A percentile compares a stretch with the other conserved stretches of the same genome.
Evolutionary conservation across 2,888 invertebrate genomes (phyloP).

Genomic region (Rapana venosa): DNA sequence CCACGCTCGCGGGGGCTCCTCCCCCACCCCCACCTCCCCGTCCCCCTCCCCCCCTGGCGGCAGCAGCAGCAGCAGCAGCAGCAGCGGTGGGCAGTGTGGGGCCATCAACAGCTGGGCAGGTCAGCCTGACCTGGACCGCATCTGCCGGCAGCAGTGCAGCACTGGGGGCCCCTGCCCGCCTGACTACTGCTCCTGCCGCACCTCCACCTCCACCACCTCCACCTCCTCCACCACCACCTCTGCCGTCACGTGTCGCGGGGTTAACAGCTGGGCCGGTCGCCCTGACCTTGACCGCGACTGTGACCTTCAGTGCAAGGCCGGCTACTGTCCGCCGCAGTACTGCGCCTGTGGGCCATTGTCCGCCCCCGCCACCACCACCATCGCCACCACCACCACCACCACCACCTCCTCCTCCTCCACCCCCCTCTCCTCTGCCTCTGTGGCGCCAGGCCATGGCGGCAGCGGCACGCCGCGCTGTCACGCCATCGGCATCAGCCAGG

Average conservation of each 20-base stretch:
- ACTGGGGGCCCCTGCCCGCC: slow-evolving; percentile 20
- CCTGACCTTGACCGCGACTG: slow-evolving; percentile 25
- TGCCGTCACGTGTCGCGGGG: slow-evolving; percentile 17
- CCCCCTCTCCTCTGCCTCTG: background rate
- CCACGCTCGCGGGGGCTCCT: background rate
- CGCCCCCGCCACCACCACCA: background rate
- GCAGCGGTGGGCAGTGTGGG: background rate
- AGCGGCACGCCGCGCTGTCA: background rate
- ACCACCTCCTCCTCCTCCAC: background rate
- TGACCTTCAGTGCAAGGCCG: background rate
- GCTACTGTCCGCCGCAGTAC: slow-evolving; percentile 30
- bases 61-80: background rate
- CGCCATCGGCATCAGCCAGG: slow-evolving; percentile 20
- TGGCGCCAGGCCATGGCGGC: background rate
- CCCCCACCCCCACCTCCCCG: background rate
- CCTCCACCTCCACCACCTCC: background rate
- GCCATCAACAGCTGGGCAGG: slow-evolving; percentile 41
- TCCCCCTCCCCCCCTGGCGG: background rate
- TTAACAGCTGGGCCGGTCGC: slow-evolving; percentile 20
- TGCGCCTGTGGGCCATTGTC: slow-evolving; percentile 24
- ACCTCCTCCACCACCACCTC: background rate
- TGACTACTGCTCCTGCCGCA: slow-evolving; percentile 30
- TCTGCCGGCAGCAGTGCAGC: slow-evolving; percentile 27
- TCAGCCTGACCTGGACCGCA: slow-evolving; percentile 17
- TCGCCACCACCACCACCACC: background rate